Percentiles rank a stretch among this genome's conserved stretches.
Evolutionary conservation across 1,140 invertebrate species (phyloP).

Genomic region (Oryctes rhinoceros): DNA sequence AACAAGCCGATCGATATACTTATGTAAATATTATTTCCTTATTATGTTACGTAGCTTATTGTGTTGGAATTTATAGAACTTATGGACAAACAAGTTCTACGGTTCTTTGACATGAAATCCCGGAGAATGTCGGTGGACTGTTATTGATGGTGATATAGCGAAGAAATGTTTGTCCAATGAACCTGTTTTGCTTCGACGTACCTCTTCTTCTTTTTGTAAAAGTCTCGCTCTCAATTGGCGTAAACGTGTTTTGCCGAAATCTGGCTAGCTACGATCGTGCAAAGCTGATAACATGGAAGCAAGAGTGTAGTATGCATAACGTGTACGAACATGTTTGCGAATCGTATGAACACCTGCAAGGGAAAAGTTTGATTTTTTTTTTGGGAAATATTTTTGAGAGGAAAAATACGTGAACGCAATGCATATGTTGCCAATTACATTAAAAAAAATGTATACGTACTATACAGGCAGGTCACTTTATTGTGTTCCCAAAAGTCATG

Average conservation of each 20-base stretch:
- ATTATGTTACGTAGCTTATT: background rate
- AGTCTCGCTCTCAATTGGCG: background rate
- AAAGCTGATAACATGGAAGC: background rate
- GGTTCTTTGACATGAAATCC: background rate
- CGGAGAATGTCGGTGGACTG: background rate
- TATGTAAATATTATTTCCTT: background rate
- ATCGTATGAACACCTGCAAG: background rate
- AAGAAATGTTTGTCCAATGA: background rate
- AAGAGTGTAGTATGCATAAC: background rate
- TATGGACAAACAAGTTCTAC: background rate
- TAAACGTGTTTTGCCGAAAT: background rate
- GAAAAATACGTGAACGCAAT: too few relatives aligned
- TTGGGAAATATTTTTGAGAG: background rate
- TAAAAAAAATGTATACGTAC: too few relatives aligned
- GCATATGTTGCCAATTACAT: too few relatives aligned
- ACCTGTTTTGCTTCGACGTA: too few relatives aligned
- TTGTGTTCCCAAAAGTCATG: too few relatives aligned
- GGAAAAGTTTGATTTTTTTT: background rate
- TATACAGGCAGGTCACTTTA: too few relatives aligned
- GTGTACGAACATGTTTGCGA: background rate
- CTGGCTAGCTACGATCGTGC: constrained; percentile 1
- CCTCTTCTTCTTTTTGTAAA: too few relatives aligned
- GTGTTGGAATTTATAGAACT: background rate
- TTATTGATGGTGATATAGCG: background rate
- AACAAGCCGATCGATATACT: background rate